Evolutionary conservation across 2,888 invertebrate genomes (phyloP), one percentile per base, ranked within the genome.

Genomic region (Galeopsomyia nigrocyanea): DNA sequence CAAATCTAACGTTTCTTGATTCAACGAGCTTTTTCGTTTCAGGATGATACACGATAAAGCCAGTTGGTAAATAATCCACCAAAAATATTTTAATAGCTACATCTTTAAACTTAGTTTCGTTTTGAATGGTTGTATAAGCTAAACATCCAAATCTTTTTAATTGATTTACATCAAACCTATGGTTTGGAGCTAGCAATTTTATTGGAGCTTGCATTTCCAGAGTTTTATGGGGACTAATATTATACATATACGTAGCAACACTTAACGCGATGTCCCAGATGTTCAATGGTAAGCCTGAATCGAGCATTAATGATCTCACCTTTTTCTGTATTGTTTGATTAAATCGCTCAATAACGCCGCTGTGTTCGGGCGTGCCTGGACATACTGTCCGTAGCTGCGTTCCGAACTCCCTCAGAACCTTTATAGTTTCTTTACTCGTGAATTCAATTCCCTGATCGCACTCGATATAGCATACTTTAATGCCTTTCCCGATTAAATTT

Each of bases 211-310:
- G 49, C 49, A 72, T 67, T 26, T 75, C 62, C 2, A 64, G 66
- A 7, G 75, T 62, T 49, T 71, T 77, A 50, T 76, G 75, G 7
- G 75, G 76, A 2, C 76, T 78, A 64, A 73, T 65, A 53, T 80
- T 79, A 57, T 80, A 79, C 2, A 71, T 67, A 61, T 78, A 73
- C 7, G 75, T 71, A n/a, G 78, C 78, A 49, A 77, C 71, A 46
- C 70, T 74, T 14, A 73, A 56, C n/a, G 77, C 78, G 22, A 79
- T 47, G 19, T 74, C 73, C 77, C 77, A 78, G 74, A 78, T 76
- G 55, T 56, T 76, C n/a, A 63, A 17, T 13, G 73, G 76, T n/a
- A 74, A 22, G 62, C 69, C 74, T n/a, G 75, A 74, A 60, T 77
- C 76, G 56, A 76, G 64, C 9, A 63, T n/a, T n/a, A n/a, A n/a